Evolutionary conservation across 2,888 invertebrate genomes (phyloP).

Genomic region (Pachydiplax longipennis): DNA sequence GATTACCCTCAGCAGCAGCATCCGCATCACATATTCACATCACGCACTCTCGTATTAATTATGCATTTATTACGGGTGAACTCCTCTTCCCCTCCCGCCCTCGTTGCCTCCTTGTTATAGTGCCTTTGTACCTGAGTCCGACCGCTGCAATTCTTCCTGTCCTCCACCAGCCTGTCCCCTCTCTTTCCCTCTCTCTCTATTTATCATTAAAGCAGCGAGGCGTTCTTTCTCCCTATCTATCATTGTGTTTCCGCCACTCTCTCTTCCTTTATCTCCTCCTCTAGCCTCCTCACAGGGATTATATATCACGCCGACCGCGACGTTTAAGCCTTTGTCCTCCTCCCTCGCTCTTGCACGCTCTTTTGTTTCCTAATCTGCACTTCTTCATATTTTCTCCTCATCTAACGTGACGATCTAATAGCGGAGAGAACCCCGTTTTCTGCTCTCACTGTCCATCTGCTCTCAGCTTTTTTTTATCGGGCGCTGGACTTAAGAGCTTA

Average conservation of each 20-base stretch:
- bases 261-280: background rate
- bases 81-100: background rate
- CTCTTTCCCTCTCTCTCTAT: background rate
- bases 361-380: background rate
- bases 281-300: background rate
- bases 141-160: background rate
- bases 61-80: constrained; percentile 35
- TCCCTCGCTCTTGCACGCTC: background rate
- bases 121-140: background rate
- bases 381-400: background rate
- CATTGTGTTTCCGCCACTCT: background rate
- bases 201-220: background rate
- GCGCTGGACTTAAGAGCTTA: too few relatives aligned
- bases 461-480: background rate
- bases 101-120: background rate
- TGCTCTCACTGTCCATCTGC: background rate
- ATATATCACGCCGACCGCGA: background rate
- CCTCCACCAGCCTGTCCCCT: background rate
- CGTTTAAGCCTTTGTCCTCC: background rate
- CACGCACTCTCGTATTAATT: constrained; percentile 39
- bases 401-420: background rate
- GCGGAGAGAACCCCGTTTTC: background rate
- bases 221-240: background rate
- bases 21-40: constrained; percentile 33
- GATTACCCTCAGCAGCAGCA: constrained; percentile 6